A percentile compares a stretch with the other conserved stretches of the same genome.
phyloP scores from a whole-genome alignment of 2,113 vertebrate species.

The Acanthisitta chloris region DNA sequence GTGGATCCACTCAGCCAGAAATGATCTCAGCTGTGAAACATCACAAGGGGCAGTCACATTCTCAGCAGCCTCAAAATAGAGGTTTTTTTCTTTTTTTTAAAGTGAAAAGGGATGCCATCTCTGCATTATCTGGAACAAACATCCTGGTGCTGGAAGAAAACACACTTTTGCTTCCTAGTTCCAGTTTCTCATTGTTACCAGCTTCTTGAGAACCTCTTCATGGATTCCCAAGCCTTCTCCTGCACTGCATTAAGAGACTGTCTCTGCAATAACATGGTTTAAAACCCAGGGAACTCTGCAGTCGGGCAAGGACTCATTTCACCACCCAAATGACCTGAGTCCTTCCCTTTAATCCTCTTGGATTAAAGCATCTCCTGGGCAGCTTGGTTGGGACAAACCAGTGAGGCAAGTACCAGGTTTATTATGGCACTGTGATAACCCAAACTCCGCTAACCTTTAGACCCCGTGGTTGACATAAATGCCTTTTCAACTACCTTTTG shows the following conservation, averaged over 20 bases:
- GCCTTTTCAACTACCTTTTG: not conserved
- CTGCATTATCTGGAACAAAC: not conserved
- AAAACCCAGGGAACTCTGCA: not conserved
- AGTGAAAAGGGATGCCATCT: not conserved
- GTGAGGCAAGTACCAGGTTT: not conserved
- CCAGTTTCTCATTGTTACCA: not conserved
- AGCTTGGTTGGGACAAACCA: rapidly evolving
- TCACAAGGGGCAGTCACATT: conserved; percentile 36
- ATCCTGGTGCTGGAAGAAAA: not conserved
- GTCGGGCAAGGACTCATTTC: not conserved
- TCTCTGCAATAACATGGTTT: not conserved
- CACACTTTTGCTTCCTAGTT: not conserved
- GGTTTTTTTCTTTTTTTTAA: not conserved
- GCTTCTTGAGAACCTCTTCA: not conserved
- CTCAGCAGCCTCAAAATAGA: conserved; percentile 37
- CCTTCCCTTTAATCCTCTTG: not conserved
- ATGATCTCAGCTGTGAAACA: conserved; percentile 46
- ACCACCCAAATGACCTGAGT: not conserved
- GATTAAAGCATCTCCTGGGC: not conserved
- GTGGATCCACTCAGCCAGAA: conserved; percentile 17
- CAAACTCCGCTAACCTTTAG: not conserved
- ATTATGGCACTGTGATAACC: rapidly evolving
- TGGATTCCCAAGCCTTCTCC: not conserved
- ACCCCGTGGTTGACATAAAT: rapidly evolving
- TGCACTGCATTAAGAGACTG: not conserved